Base-by-base conservation (phyloP, 2,113 vertebrate species). In the Noturus placidus region DNA sequence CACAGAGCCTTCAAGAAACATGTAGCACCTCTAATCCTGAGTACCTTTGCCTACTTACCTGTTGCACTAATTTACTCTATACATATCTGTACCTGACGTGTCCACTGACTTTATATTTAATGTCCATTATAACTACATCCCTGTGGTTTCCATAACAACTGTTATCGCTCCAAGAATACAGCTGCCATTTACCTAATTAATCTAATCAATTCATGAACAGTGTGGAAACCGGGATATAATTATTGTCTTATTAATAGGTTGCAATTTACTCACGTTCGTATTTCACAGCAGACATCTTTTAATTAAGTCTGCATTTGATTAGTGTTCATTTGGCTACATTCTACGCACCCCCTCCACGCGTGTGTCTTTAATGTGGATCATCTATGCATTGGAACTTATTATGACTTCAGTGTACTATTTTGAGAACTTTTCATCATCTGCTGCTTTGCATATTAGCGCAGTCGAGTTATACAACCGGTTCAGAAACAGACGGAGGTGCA, bases 201-300 rank as follows among this genome's bases (percentile, higher is more conserved):
- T 83, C 61, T 83, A 67, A 83, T 83, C 82, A 83, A 33, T 42
- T 50, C 38, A 67, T 52, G 33, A 83, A 69, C 82, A 69, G 79
- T 8, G 15, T 46, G 38, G 22, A 76, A 76, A 46, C 72, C 4
- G 1, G 3, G 61, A 30, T 17, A 69, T 67, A 67, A 83, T 83
- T 83, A 65, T 52, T 50, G 38, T 67, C 17, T 67, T 83, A 83
- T 50, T 83, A 83, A 83, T 65, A 83, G 81, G 38, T 35, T 42
- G 27, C 38, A n/a, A 65, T 83, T 83, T 82, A 25, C 33, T 82
- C 56, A 10, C 25, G 33, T 61, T 59, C 14, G 35, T 82, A 63
- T 82, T 65, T 69, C 42, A 50, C 42, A 50, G 25, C 61, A 83
- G 82, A 83, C 61, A 30, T 83, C 35, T 83, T 83, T 67, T 83